phyloP scores from a whole-genome alignment of 2,113 vertebrate species.

The Puntigrus tetrazona region DNA sequence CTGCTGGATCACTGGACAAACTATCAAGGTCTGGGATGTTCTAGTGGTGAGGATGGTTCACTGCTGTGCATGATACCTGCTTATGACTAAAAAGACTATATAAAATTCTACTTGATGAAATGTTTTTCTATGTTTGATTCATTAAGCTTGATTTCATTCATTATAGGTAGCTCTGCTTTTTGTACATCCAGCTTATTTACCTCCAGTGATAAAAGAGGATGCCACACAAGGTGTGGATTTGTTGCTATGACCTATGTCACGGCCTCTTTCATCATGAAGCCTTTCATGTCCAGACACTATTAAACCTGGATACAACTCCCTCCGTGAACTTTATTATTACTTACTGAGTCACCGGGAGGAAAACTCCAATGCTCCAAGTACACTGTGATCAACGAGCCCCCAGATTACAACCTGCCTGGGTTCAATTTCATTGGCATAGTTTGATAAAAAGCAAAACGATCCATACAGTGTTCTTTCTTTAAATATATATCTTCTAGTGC shows the following conservation, averaged over 20 bases:
- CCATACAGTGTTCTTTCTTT: constrained; percentile 68
- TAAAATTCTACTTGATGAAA: not conserved
- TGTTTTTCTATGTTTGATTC: not conserved
- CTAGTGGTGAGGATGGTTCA: constrained; percentile 66
- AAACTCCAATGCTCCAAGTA: not conserved
- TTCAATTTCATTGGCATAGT: constrained; percentile 57
- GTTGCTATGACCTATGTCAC: constrained; percentile 71
- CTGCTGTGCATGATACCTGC: not conserved
- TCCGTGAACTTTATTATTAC: constrained; percentile 72
- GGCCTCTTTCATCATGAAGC: constrained; percentile 68
- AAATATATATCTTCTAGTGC: not conserved
- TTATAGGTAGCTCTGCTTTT: constrained; percentile 77
- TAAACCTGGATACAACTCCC: constrained; percentile 64
- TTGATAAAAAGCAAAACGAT: constrained; percentile 62
- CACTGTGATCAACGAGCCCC: not conserved
- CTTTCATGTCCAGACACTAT: constrained; percentile 71
- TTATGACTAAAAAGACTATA: not conserved
- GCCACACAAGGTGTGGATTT: constrained; percentile 73
- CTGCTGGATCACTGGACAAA: constrained; percentile 75
- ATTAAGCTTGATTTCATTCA: not conserved
- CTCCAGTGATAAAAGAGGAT: constrained; percentile 69
- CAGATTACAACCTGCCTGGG: constrained; percentile 66
- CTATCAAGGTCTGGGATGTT: constrained; percentile 79
- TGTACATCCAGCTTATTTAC: constrained; percentile 73
- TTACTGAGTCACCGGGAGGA: constrained; percentile 67